phyloP scores from a whole-genome alignment of 2,113 vertebrate genomes.

The Calonectris borealis region DNA sequence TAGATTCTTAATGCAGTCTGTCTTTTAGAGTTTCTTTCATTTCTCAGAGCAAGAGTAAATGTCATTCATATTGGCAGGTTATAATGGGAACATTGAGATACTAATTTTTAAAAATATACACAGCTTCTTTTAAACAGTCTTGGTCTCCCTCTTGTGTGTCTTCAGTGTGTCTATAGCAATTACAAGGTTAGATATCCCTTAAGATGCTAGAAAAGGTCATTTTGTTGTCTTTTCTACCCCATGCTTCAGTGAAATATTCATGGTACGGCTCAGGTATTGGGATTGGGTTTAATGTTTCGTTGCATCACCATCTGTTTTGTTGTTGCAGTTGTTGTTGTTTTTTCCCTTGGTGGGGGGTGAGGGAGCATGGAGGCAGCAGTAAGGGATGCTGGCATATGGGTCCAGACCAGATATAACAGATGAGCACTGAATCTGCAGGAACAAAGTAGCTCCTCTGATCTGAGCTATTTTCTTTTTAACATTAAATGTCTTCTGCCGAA shows the following conservation, averaged over 20 bases:
- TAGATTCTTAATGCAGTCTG: conserved; percentile 51
- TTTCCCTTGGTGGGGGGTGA: neutral
- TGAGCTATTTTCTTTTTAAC: neutral
- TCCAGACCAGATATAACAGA: neutral
- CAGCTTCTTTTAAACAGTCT: neutral
- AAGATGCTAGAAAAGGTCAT: conserved; percentile 24
- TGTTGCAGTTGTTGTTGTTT: neutral
- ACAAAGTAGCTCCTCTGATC: conserved; percentile 3
- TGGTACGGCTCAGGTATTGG: neutral
- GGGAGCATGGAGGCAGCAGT: neutral
- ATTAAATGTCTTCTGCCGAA: conserved; percentile 20
- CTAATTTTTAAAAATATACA: conserved; percentile 28
- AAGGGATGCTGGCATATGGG: neutral
- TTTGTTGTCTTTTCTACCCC: neutral
- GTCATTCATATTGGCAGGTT: conserved; percentile 51
- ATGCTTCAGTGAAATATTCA: conserved; percentile 47
- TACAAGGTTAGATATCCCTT: neutral
- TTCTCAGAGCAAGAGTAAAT: conserved; percentile 55
- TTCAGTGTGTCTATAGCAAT: neutral
- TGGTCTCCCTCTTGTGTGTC: neutral
- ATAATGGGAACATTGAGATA: conserved; percentile 38
- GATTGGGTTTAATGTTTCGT: conserved; percentile 52
- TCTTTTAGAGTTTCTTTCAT: conserved; percentile 40
- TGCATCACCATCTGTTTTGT: conserved; percentile 14
- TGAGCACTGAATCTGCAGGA: neutral